Percentiles rank a stretch among this genome's conserved stretches.
Conservation (phyloP, 2,113 vertebrate species). For the Phyllostomus hastatus region DNA sequence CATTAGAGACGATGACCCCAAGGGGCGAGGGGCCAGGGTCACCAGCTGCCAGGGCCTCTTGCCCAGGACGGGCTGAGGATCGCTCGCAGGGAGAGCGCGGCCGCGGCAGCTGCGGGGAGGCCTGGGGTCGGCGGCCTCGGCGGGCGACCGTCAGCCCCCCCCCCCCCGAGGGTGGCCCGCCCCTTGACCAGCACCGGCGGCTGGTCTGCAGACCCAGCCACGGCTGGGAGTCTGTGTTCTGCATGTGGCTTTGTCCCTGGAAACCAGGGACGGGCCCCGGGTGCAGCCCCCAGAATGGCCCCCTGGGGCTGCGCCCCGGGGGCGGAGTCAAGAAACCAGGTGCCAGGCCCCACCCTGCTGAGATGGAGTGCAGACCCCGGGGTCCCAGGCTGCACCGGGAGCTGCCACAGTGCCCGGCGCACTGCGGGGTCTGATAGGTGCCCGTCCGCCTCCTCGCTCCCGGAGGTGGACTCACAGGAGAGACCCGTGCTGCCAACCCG, state of each 20-base stretch:
- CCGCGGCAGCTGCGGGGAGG: neutral
- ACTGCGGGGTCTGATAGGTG: neutral
- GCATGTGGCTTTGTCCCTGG: neutral
- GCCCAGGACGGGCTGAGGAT: neutral
- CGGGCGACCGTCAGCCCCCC: fast-evolving
- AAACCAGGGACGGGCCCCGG: neutral
- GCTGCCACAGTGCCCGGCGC: neutral
- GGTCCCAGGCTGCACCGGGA: neutral
- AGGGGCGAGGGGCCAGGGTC: slow-evolving; percentile 25
- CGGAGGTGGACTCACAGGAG: neutral
- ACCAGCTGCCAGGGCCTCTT: slow-evolving; percentile 48
- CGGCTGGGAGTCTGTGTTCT: neutral
- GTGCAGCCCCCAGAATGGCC: neutral
- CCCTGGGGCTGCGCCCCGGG: fast-evolving
- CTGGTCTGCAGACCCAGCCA: neutral
- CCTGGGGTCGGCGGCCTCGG: neutral
- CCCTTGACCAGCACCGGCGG: neutral
- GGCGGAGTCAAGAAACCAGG: neutral
- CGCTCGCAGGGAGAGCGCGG: neutral
- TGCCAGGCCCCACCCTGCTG: neutral
- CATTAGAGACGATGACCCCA: slow-evolving; percentile 54
- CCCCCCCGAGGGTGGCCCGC: neutral
- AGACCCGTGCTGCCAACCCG: neutral
- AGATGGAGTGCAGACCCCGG: neutral
- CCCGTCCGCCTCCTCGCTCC: neutral